Conservation (phyloP, 1,140 invertebrate genomes). For the Mamestra configurata region DNA sequence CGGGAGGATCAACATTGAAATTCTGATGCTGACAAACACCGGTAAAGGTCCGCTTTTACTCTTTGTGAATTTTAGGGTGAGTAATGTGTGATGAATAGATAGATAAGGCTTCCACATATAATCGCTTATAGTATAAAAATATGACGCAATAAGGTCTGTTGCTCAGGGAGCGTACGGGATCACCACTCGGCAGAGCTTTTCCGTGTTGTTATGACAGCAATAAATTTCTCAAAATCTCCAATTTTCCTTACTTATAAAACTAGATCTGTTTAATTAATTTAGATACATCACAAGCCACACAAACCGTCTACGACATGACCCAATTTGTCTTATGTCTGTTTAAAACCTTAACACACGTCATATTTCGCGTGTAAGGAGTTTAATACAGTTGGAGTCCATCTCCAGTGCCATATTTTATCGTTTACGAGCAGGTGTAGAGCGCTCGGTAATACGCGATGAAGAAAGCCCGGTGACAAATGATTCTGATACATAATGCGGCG, state of each 20-base stretch:
- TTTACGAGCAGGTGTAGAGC: conserved; percentile 41
- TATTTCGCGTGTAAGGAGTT: not conserved
- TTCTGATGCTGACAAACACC: conserved; percentile 13
- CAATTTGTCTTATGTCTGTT: not conserved
- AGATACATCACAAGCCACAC: too few species aligned
- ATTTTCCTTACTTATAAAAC: too few species aligned
- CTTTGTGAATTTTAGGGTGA: not conserved
- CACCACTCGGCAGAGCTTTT: too few species aligned
- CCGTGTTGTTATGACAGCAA: too few species aligned
- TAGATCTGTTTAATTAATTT: too few species aligned
- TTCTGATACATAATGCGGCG: conserved; percentile 42
- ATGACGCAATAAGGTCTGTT: too few species aligned
- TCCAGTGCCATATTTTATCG: conserved; percentile 28
- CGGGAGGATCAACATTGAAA: conserved; percentile 16
- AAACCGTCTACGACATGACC: not conserved
- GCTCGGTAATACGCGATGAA: conserved; percentile 34
- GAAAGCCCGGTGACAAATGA: conserved; percentile 44
- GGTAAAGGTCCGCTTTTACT: not conserved
- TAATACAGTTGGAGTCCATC: conserved; percentile 16
- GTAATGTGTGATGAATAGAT: not conserved
- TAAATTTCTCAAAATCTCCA: too few species aligned
- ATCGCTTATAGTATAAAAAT: too few species aligned
- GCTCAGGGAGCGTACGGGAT: too few species aligned
- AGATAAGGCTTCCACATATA: too few species aligned
- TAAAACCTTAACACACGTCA: not conserved